These are phyloP conservation scores for Diarsia dahlii DNA, from an alignment of 2,888 invertebrate genomes.

Conservation along the genomic window DNA sequence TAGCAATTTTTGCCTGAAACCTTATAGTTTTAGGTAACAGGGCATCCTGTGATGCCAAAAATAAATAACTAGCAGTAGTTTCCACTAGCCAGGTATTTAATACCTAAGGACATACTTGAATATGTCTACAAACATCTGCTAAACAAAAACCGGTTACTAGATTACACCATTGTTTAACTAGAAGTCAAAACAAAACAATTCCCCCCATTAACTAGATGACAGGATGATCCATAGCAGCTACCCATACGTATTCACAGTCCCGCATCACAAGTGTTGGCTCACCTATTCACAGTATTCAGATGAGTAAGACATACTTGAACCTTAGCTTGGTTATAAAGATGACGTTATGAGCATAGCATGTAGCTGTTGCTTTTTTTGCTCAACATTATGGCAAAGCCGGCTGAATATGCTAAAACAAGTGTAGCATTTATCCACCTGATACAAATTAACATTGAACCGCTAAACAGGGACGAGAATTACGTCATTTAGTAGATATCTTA, in stretches of 20 bases:
- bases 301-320: conserved; percentile 50
- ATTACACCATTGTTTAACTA: conserved; percentile 25
- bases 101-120: too few species aligned
- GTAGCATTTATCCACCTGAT: conserved; percentile 12
- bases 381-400: background rate
- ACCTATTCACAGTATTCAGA: conserved; percentile 36
- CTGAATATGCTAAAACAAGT: background rate
- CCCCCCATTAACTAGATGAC: background rate
- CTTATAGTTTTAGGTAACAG: too few species aligned
- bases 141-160: conserved; percentile 9
- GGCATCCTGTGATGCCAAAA: too few species aligned
- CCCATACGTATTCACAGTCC: conserved; percentile 7
- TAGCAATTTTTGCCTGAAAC: too few species aligned
- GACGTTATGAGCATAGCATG: conserved; percentile 35
- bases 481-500: conserved; percentile 49
- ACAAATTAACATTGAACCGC: conserved; percentile 13
- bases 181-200: conserved; percentile 15
- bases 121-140: background rate
- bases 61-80: background rate
- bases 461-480: conserved; percentile 45
- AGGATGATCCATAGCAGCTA: conserved; percentile 24
- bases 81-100: background rate
- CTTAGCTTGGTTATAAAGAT: conserved; percentile 34
- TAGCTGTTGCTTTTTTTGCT: conserved; percentile 30
- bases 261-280: conserved; percentile 20